Conservation (phyloP, 2,888 invertebrate genomes). For the Lepidochitona cinerea region DNA sequence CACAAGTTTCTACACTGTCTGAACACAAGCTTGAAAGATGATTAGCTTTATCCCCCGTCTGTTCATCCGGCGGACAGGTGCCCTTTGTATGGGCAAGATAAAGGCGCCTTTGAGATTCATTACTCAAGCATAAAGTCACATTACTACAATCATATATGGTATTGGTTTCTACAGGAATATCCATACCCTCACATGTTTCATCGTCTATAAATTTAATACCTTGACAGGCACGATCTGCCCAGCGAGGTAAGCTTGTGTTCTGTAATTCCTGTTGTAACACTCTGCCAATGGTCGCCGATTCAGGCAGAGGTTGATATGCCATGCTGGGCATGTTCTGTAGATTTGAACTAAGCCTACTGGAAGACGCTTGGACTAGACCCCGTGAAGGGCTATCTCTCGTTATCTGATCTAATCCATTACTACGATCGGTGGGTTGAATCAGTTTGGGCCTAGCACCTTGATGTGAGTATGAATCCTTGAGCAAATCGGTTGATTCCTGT, state of each 20-base stretch:
- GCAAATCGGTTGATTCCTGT: slow-evolving; percentile 29
- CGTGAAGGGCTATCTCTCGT: background rate
- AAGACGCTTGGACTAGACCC: background rate
- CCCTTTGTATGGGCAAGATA: background rate
- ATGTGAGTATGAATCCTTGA: slow-evolving; percentile 38
- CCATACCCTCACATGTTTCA: slow-evolving; percentile 42
- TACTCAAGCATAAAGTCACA: background rate
- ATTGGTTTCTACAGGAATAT: slow-evolving; percentile 39
- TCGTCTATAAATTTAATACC: slow-evolving; percentile 79
- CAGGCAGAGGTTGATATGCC: background rate
- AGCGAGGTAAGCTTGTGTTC: slow-evolving; percentile 41
- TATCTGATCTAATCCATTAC: background rate
- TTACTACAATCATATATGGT: slow-evolving; percentile 50
- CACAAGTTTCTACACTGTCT: slow-evolving; percentile 1
- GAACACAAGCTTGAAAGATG: background rate
- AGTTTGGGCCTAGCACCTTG: slow-evolving; percentile 48
- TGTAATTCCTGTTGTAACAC: slow-evolving; percentile 18
- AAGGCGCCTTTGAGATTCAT: background rate
- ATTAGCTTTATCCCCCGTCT: background rate
- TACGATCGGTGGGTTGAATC: background rate
- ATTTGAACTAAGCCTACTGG: background rate
- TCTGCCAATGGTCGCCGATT: slow-evolving; percentile 6
- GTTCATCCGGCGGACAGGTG: background rate
- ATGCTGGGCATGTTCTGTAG: background rate
- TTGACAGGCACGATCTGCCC: slow-evolving; percentile 67